Evolutionary conservation across 2,888 invertebrate genomes (phyloP).

Genomic region (Ormyrus rosae): DNA sequence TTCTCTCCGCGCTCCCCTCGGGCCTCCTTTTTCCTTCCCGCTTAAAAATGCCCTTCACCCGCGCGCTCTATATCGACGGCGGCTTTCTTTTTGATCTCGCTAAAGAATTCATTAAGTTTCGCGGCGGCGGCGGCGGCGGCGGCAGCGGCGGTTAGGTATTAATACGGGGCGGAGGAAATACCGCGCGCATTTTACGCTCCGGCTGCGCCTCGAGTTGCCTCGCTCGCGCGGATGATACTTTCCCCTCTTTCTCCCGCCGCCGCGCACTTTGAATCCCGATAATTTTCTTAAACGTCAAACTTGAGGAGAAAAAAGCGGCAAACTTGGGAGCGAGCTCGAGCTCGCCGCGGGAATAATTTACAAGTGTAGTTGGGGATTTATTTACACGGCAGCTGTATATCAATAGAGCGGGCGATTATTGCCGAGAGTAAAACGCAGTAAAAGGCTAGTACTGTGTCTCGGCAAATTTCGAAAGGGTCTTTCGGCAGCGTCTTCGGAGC

Average conservation of each 20-base stretch:
- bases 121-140: constrained; percentile 56
- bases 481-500: constrained; percentile 26
- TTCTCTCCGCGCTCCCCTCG: constrained; percentile 9
- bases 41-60: constrained; percentile 46
- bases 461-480: constrained; percentile 40
- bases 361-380: not conserved
- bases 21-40: constrained; percentile 26
- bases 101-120: constrained; percentile 76
- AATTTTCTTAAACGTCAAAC: constrained; percentile 39
- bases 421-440: constrained; percentile 9
- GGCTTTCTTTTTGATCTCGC: constrained; percentile 73
- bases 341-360: constrained; percentile 1
- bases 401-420: constrained; percentile 3
- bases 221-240: constrained; percentile 57
- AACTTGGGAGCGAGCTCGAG: not conserved
- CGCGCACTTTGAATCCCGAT: constrained; percentile 38
- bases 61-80: constrained; percentile 58
- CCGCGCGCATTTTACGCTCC: constrained; percentile 70
- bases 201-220: constrained; percentile 62
- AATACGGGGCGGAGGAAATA: constrained; percentile 73
- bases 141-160: constrained; percentile 70
- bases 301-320: constrained; percentile 10
- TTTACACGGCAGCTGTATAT: not conserved
- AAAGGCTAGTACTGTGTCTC: constrained; percentile 40
- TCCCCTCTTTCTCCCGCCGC: constrained; percentile 27